Evolutionary conservation across 64 coral and sea anemone species (phyloP).

Genomic region (Anthopleura sola): DNA sequence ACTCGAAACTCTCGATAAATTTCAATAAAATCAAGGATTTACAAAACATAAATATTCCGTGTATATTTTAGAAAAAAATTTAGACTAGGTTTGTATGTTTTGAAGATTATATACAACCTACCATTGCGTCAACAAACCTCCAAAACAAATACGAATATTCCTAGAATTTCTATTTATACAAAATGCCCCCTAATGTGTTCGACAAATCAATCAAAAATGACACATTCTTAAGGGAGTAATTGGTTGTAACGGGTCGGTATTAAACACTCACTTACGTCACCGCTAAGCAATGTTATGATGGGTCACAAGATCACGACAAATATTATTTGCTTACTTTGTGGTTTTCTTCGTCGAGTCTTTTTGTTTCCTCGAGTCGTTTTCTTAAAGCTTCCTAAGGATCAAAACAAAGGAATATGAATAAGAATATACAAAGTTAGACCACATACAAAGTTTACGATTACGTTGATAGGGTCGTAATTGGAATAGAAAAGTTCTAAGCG

Average conservation of each 20-base stretch:
- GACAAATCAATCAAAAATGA: neutral
- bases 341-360: slow-evolving; percentile 45
- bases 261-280: neutral
- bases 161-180: neutral
- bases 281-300: neutral
- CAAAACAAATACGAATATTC: neutral
- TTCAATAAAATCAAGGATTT: too few relatives aligned
- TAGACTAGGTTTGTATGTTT: too few relatives aligned
- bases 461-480: neutral
- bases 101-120: too few relatives aligned
- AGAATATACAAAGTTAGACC: neutral
- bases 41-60: too few relatives aligned
- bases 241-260: neutral
- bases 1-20: too few relatives aligned
- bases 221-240: neutral
- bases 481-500: neutral
- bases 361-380: slow-evolving; percentile 42
- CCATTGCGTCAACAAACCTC: neutral
- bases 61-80: too few relatives aligned
- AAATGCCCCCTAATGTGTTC: neutral
- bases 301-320: slow-evolving; percentile 2
- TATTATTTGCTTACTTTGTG: neutral
- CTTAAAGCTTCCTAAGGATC: slow-evolving; percentile 41
- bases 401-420: neutral
- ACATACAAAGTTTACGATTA: neutral